phyloP scores from a whole-genome alignment of 2,797 vertebrate species.

The Lepidocolaptes lacrymiger region DNA sequence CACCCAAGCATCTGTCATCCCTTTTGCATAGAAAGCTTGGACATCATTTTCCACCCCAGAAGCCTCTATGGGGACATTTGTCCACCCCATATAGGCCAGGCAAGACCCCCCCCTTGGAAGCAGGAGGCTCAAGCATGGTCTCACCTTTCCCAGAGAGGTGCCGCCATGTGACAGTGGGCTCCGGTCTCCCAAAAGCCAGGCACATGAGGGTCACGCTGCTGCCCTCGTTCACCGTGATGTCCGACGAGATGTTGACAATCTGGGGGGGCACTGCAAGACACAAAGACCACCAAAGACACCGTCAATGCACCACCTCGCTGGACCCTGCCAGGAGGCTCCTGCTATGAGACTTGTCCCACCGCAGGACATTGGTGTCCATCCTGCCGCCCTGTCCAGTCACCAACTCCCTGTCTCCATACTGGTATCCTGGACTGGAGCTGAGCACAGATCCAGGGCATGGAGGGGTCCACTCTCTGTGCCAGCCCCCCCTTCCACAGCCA shows the following conservation, averaged over 20 bases:
- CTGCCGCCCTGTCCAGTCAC: fast-evolving
- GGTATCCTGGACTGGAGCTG: fast-evolving
- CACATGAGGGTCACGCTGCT: slow-evolving; percentile 93
- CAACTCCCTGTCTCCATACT: fast-evolving
- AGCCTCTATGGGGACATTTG: fast-evolving
- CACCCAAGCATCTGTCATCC: fast-evolving
- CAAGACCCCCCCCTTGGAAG: fast-evolving
- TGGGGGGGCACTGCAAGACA: slow-evolving; percentile 87
- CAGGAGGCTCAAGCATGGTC: fast-evolving
- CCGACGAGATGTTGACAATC: slow-evolving; percentile 93
- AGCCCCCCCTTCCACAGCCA: fast-evolving
- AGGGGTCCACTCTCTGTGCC: neutral
- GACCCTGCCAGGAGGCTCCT: fast-evolving
- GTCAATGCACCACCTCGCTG: neutral
- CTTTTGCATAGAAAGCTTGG: neutral
- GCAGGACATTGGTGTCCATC: fast-evolving
- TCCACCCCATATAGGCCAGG: fast-evolving
- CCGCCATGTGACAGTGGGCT: slow-evolving; percentile 92
- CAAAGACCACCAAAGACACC: neutral
- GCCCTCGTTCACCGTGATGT: slow-evolving; percentile 94
- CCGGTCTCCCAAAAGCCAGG: slow-evolving; percentile 91
- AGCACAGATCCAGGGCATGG: too few species aligned
- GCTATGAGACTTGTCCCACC: fast-evolving
- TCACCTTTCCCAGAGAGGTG: slow-evolving; percentile 90
- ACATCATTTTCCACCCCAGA: fast-evolving